Conservation (phyloP, 2,888 invertebrate species). For the Metellina segmentata region DNA sequence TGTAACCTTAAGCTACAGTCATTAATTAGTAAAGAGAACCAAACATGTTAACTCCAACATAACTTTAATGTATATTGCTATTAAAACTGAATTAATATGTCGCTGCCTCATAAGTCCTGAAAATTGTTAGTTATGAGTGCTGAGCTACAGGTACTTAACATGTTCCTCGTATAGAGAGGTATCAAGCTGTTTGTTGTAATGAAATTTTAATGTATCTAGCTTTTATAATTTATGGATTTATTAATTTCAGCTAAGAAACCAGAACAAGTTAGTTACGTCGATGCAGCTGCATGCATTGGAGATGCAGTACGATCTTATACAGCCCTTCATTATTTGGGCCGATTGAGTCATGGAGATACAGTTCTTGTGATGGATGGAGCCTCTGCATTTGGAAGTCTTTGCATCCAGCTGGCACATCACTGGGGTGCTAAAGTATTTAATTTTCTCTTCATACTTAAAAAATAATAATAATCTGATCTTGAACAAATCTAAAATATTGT, state of each 20-base stretch:
- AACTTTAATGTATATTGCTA: too few relatives aligned
- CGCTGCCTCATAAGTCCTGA: too few relatives aligned
- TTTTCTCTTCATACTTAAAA: not conserved
- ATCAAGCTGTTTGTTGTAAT: not conserved
- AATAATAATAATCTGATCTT: too few relatives aligned
- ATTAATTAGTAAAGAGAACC: too few relatives aligned
- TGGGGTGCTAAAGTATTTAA: constrained; percentile 82
- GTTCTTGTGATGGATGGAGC: constrained; percentile 82
- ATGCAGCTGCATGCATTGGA: constrained; percentile 82
- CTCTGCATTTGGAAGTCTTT: constrained; percentile 81
- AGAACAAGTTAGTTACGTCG: constrained; percentile 81
- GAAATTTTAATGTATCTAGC: not conserved
- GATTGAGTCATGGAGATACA: constrained; percentile 81
- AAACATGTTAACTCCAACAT: too few relatives aligned
- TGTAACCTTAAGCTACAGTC: too few relatives aligned
- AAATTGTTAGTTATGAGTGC: too few relatives aligned
- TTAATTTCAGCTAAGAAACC: constrained; percentile 81
- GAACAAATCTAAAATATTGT: too few relatives aligned
- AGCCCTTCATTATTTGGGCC: constrained; percentile 82
- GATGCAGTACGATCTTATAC: constrained; percentile 82
- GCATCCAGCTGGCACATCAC: constrained; percentile 81
- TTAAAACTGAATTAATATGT: too few relatives aligned
- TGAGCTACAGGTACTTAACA: not conserved
- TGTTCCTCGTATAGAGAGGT: not conserved
- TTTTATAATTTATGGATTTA: not conserved